Evolutionary conservation across 2,797 vertebrate species (phyloP), one percentile per base, ranked within the genome.

Genomic region (Allobates femoralis): DNA sequence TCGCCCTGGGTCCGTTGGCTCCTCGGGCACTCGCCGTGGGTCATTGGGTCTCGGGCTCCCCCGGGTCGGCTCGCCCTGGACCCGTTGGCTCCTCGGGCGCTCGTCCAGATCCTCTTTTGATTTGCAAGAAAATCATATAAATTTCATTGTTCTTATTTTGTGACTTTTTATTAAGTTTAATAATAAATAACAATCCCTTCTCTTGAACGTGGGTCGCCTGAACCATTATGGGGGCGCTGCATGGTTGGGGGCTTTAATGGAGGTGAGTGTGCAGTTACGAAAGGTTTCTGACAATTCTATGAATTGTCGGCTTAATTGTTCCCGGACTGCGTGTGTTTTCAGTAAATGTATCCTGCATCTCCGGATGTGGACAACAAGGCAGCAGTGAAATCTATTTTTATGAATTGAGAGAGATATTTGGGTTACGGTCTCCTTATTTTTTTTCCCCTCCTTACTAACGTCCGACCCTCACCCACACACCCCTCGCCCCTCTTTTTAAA

Each of bases 251-350:
- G 28, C 55, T n/a, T 51, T 66, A 71, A 53, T 18, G 51, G 46
- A 86, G 69, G n/a, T 69, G 19, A 62, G 37, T 86, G 78, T 79
- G 53, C 66, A 58, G 71, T 81, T 46, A 73, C 34, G 79, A 86
- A 41, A 81, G 69, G 79, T 64, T 77, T 67, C 75, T 87, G 86
- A 60, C 55, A 55, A 87, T 87, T 87, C 86, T 87, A 87, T 87
- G 86, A 87, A 83, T 87, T 87, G 86, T n/a, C 81, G 62, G 64
- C 58, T 87, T 87, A 83, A 69, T 73, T 83, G 85, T 83, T 32
- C 53, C 81, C 51, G 51, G 64, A 64, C 80, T 76, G 85, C 34
- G 62, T 83, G 84, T 74, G 53, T 77, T 56, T 56, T 79, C 73
- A 83, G 37, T 69, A 69, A 71, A 71, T 78, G 73, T 73, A 67